A percentile compares a stretch with the other conserved stretches of the same genome.
These are phyloP conservation scores for Acronicta psi DNA, from an alignment of 2,888 invertebrate genomes.

Conservation along the genomic window DNA sequence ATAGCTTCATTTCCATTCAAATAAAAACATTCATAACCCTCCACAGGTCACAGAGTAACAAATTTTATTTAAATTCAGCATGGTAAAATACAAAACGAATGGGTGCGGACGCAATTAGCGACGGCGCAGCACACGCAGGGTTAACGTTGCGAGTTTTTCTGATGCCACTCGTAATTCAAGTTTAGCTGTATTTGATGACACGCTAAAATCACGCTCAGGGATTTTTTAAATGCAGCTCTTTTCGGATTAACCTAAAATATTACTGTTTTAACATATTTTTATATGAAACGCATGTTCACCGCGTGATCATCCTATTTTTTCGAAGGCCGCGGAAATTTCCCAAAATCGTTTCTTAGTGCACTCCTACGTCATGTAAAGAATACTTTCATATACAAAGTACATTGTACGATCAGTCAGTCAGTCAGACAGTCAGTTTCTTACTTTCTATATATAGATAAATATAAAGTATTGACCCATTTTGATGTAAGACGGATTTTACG, in stretches of 20 bases:
- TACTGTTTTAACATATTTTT: too few species aligned
- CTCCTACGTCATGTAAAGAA: too few species aligned
- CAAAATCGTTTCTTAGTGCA: too few species aligned
- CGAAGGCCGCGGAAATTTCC: too few species aligned
- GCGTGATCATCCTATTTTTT: too few species aligned
- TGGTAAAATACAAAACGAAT: slow-evolving; percentile 61
- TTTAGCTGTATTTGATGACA: slow-evolving; percentile 55
- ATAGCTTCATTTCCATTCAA: background rate
- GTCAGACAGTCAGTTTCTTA: too few species aligned
- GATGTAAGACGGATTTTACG: too few species aligned
- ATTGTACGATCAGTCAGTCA: too few species aligned
- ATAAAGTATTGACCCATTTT: too few species aligned
- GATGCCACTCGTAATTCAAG: slow-evolving; percentile 54
- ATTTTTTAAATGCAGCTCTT: slow-evolving; percentile 24
- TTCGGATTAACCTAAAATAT: slow-evolving; percentile 27
- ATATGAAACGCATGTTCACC: too few species aligned
- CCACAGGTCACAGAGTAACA: slow-evolving; percentile 29
- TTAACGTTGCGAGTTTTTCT: slow-evolving; percentile 49
- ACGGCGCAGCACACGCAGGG: slow-evolving; percentile 40
- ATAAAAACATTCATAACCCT: slow-evolving; percentile 13
- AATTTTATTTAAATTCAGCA: slow-evolving; percentile 62
- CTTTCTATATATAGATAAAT: too few species aligned
- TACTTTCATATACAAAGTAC: too few species aligned
- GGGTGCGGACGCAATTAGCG: slow-evolving; percentile 65
- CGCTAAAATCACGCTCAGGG: slow-evolving; percentile 24